A percentile compares a stretch with the other conserved stretches of the same genome.
Conservation (phyloP, 2,888 invertebrate species). For the Pollenia amentaria region DNA sequence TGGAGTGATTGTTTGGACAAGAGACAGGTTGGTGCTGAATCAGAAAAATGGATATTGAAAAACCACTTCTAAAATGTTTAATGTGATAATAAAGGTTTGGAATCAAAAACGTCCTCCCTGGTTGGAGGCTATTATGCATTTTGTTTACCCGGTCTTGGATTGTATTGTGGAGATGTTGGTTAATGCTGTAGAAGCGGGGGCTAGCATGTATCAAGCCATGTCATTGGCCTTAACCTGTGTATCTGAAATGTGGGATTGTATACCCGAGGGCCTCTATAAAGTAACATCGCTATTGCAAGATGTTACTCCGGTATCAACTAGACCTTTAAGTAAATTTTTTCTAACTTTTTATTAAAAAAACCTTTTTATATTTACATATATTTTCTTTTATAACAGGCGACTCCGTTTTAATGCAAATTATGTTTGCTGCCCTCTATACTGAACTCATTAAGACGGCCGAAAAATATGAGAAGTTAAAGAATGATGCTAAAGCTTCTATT, state of each 20-base stretch:
- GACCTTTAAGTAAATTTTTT: constrained; percentile 86
- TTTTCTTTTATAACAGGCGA: constrained; percentile 78
- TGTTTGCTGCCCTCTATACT: constrained; percentile 89
- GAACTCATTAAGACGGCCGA: constrained; percentile 86
- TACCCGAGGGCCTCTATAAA: constrained; percentile 87
- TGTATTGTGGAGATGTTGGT: constrained; percentile 89
- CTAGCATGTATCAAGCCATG: constrained; percentile 93
- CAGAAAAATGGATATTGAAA: neutral
- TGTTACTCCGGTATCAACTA: constrained; percentile 89
- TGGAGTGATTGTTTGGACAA: constrained; percentile 92
- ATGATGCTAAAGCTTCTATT: constrained; percentile 85
- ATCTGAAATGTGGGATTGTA: constrained; percentile 88
- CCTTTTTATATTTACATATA: too few species aligned
- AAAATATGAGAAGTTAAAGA: constrained; percentile 78
- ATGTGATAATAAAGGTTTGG: constrained; percentile 87
- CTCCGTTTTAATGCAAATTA: constrained; percentile 89
- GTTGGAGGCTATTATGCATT: constrained; percentile 89
- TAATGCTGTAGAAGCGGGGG: constrained; percentile 89
- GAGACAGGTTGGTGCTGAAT: constrained; percentile 86
- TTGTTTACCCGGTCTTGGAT: constrained; percentile 87
- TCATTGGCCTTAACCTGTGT: constrained; percentile 90
- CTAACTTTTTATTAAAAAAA: neutral
- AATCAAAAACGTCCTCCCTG: constrained; percentile 92
- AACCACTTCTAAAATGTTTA: neutral
- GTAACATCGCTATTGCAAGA: constrained; percentile 88